phyloP scores from a whole-genome alignment of 2,113 vertebrate species.

The Gallinago paraguaiae region DNA sequence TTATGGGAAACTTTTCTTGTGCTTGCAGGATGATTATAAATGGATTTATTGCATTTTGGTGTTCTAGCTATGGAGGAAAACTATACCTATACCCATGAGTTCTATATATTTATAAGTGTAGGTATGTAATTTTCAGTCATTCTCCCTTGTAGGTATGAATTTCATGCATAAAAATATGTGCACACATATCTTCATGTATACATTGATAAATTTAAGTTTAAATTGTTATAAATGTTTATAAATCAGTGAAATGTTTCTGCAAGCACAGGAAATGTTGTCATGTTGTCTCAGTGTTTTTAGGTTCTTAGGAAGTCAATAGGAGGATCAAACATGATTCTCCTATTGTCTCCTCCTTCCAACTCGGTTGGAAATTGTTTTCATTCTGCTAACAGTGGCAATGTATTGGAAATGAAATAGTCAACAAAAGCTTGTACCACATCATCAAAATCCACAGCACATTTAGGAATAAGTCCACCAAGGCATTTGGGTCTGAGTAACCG shows the following conservation, averaged over 20 bases:
- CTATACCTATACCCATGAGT: background rate
- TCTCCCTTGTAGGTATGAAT: background rate
- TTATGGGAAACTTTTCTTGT: background rate
- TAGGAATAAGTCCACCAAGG: background rate
- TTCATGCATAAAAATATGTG: background rate
- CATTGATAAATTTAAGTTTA: background rate
- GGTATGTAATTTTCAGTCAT: background rate
- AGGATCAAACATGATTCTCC: background rate
- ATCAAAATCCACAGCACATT: background rate
- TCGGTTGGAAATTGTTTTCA: background rate
- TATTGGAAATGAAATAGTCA: background rate
- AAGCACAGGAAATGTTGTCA: background rate
- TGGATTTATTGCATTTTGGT: background rate
- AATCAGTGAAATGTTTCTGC: background rate
- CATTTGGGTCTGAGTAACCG: background rate
- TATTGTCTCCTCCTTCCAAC: background rate
- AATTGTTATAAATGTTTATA: background rate
- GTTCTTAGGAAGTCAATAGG: background rate
- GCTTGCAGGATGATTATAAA: conserved; percentile 8
- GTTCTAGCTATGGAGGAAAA: background rate
- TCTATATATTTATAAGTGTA: background rate
- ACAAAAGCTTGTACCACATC: background rate
- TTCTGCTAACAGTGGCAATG: background rate
- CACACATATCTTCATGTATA: fast-evolving
- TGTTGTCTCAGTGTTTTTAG: background rate